Evolutionary conservation across 2,888 invertebrate genomes (phyloP), one percentile per base, ranked within the genome.

Genomic region (Dinocampus coccinellae): DNA sequence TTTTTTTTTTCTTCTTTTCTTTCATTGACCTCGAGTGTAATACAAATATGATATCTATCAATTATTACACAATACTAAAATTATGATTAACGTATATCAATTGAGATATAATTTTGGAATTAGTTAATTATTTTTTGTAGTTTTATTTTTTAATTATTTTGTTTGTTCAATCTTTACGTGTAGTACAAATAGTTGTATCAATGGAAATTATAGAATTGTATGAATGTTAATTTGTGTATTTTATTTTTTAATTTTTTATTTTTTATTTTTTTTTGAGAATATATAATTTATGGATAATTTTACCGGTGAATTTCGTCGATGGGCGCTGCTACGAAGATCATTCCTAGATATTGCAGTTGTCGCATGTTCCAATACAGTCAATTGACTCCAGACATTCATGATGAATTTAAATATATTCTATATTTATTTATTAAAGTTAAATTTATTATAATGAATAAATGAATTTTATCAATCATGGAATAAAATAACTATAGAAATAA

Each of bases 341-440:
- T 94, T 94, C 78, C 93, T 91, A 71, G 91, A 91, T 80, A 93
- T 93, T 74, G 92, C 91, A 6, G 83, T 82, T 13, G 86, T 84
- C 64, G 79, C 78, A 62, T 79, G 80, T 73, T 85, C 86, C 39
- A 39, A 39, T 52, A 86, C 85, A 74, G 83, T 84, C 74, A 87
- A 77, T 65, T 82, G 82, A 68, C 78, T 82, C 86, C 86, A 86
- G 57, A 78, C 82, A 73, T 80, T 86, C 85, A 85, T 86, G 55
- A 60, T 73, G 36, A 70, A 16, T 20, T 10, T 33, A 9, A 42
- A 24, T 7, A 29, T 4, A 7, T 4, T 29, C 29, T 29, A 55
- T 42, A 22, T 57, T 34, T 20, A 13, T 60, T 4, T 55, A n/a
- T 6, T n/a, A n/a, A 58, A 60, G 36, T 34, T 22, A 13, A 60